Evolutionary conservation across 2,888 invertebrate species (phyloP), one percentile per base, ranked within the genome.

Genomic region (Seladonia tumulorum): DNA sequence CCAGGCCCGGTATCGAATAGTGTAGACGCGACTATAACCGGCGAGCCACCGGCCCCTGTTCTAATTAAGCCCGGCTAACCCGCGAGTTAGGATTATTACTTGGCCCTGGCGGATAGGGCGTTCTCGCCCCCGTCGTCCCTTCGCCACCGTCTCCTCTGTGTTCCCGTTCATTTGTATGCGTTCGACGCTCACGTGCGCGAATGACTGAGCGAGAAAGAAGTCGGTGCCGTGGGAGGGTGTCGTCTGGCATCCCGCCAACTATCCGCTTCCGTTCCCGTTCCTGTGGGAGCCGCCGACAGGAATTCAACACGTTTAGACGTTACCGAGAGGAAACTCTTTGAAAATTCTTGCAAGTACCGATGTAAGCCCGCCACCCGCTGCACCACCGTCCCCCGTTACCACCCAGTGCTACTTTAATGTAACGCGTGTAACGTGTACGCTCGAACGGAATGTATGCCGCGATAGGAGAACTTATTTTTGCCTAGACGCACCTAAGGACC

Each of bases 11-110:
- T 91, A 91, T 90, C 92, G 91, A 92, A 93, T 92, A 90, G 90
- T 85, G 80, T 89, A 90, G 88, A 92, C 89, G 92, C 90, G 90
- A 90, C 91, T 90, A 91, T 90, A 92, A 88, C 90, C 86, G 79
- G 87, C 92, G 86, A 92, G 90, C 92, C 91, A 88, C 92, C 91
- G 92, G 93, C 91, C 93, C 92, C 91, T 90, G 93, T 93, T 93
- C 94, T 94, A 94, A 94, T 94, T 94, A 94, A 94, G 93, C 93
- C 88, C 90, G 87, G 92, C 94, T 93, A 93, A 93, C 92, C 92
- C 91, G 93, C 93, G 93, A 94, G 94, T 94, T 93, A 93, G 94
- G 94, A 94, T 94, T 94, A 94, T 94, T 94, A 93, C 93, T 93
- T 86, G 85, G 77, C 47, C 79, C 76, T n/a, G 83, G 39, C 25